phyloP scores from a whole-genome alignment of 2,113 vertebrate species.

The Gallinago undulata region DNA sequence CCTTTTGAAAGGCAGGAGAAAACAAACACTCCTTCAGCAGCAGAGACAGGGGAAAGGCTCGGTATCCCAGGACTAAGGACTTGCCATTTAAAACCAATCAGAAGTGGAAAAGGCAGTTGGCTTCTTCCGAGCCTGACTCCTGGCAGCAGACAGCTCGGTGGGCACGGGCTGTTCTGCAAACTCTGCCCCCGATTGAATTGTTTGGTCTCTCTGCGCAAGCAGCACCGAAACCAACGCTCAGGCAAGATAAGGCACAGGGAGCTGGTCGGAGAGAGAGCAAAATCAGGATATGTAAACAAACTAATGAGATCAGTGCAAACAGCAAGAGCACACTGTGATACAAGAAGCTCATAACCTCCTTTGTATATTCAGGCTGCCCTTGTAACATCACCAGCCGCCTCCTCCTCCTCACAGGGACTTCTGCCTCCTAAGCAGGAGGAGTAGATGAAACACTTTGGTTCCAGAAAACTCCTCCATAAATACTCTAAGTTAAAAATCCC shows the following conservation, averaged over 20 bases:
- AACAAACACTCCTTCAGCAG: neutral
- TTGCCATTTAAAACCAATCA: neutral
- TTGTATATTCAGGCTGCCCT: neutral
- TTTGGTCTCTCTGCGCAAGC: neutral
- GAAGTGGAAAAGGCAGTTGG: neutral
- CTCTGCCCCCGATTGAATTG: neutral
- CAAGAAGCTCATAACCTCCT: neutral
- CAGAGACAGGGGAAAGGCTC: fast-evolving
- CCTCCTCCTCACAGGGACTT: neutral
- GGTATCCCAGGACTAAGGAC: neutral
- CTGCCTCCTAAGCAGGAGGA: neutral
- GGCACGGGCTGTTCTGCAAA: neutral
- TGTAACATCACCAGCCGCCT: neutral
- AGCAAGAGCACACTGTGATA: neutral
- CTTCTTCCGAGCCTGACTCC: neutral
- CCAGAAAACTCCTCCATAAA: neutral
- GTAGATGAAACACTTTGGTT: neutral
- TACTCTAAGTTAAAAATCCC: fast-evolving
- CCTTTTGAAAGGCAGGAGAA: neutral
- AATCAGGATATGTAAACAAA: conserved; percentile 15
- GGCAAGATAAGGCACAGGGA: conserved; percentile 10
- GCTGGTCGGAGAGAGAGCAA: neutral
- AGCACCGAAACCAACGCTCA: neutral
- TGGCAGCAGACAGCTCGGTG: neutral
- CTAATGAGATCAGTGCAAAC: conserved; percentile 28